Base-by-base conservation (phyloP, 64 coral and sea anemone species). In the Stichodactyla helianthus region DNA sequence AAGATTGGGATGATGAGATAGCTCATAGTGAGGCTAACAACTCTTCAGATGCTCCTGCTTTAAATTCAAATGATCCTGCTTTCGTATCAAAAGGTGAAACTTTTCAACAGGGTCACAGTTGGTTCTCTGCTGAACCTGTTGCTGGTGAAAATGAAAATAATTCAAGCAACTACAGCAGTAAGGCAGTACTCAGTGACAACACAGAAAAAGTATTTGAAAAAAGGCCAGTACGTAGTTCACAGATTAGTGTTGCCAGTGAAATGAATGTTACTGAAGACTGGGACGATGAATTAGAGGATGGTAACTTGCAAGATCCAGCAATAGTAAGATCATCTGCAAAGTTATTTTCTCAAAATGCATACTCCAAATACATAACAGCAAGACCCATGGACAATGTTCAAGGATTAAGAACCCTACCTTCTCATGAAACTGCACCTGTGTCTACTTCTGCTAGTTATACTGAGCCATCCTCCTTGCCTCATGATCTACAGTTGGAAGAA, bases 1-100 rank as follows among this genome's bases (percentile, higher is more conserved):
- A 53, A 51, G 78, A 81, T 15, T 81, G 78, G 78, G 78, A 81
- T 81, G 25, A 53, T 22, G 52, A 74, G 25, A 74, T 74, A 26
- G 68, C 25, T 13, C 12, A 31, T 10, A 74, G 11, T 74, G 10
- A 74, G 10, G 23, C 68, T 74, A 2, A 6, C 62, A n/a, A 74
- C 5, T 27, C 68, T 74, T 27, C 68, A 74, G 12, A 26, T 74
- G 7, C 12, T n/a, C 68, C 27, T 8, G 22, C 13, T 2, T 11
- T 11, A 58, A 9, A 4, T 11, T 27, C 10, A 31, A 6, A 11
- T 4, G 23, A 23, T 11, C 27, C 68, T 35, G 4, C 68, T 25
- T 74, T 10, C 10, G 25, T 35, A 31, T 35, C 22, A 74, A 23
- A 74, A 31, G 27, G 5, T 28, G 68, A 74, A 26, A 9, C 10